These are phyloP conservation scores for Tinea trinotella DNA, from an alignment of 2,888 invertebrate genomes.

Conservation along the genomic window DNA sequence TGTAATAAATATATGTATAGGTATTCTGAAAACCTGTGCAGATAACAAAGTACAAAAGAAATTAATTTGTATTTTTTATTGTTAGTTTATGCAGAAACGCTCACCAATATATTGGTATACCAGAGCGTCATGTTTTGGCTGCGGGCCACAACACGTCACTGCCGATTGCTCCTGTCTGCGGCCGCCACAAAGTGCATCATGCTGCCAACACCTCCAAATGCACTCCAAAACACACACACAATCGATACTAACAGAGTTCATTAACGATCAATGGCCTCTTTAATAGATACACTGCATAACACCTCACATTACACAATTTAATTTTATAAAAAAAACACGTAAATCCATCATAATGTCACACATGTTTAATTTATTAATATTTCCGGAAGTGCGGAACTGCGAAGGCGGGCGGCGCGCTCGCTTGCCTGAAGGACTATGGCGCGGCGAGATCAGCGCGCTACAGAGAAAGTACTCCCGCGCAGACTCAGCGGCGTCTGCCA, in stretches of 20 bases:
- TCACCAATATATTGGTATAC: slow-evolving; percentile 68
- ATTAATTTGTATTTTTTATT: background rate
- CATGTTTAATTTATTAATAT: background rate
- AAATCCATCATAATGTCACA: background rate
- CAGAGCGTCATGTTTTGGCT: slow-evolving; percentile 68
- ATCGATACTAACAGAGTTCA: slow-evolving; percentile 5
- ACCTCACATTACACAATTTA: background rate
- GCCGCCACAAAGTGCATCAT: background rate
- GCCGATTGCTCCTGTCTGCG: background rate
- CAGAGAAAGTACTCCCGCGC: slow-evolving; percentile 65
- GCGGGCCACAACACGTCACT: slow-evolving; percentile 54
- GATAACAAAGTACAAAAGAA: no score
- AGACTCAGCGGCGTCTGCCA: slow-evolving; percentile 69
- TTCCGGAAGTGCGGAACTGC: background rate
- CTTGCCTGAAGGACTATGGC: slow-evolving; percentile 24
- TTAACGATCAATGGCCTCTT: slow-evolving; percentile 4
- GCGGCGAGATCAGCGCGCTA: slow-evolving; percentile 26
- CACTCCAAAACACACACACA: slow-evolving; percentile 30
- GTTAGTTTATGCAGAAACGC: slow-evolving; percentile 26
- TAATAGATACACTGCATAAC: slow-evolving; percentile 1
- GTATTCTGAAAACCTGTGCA: no score
- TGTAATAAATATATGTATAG: background rate
- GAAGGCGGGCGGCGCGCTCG: slow-evolving; percentile 43
- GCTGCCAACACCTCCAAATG: slow-evolving; percentile 24
- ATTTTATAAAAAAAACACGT: background rate